Evolutionary conservation across 2,888 invertebrate species (phyloP), one percentile per base, ranked within the genome.

Genomic region (Xestobium rufovillosum): DNA sequence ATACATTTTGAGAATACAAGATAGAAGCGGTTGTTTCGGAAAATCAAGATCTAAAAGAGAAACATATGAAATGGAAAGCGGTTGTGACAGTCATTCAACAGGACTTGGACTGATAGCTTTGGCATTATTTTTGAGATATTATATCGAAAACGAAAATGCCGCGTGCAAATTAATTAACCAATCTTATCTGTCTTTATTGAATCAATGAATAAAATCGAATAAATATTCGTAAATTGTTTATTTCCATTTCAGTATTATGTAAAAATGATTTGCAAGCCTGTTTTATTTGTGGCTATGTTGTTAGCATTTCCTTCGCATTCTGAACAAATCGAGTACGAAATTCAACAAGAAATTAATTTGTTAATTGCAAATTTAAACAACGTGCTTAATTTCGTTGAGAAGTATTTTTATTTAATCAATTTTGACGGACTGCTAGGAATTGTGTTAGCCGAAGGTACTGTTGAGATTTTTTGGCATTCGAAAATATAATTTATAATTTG

Each of bases 361-460:
- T n/a, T n/a, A n/a, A n/a, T n/a, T n/a, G n/a, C 23, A 27, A 10
- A 4, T 10, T 31, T 65, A 2, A 34, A 47, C 19, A 56, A 52
- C 30, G 47, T 55, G 15, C 41, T 67, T 2, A 46, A 56, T 43
- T 67, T 61, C 29, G 50, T 64, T 36, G 41, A 50, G 11, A 41
- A 48, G 11, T 59, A 60, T 41, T 55, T 58, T 12, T 37, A 52
- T 2, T 55, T 66, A 41, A 57, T 68, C 49, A 66, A 66, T 46
- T 45, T 61, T 12, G 68, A 68, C 39, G 60, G 58, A 3, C 47
- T 55, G 26, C 53, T 64, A 11, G 66, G 67, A 10, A 36, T 67
- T 8, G 57, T 56, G 3, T 49, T 68, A 23, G 57, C 59, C 2
- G 52, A 66, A 60, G 64, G 68, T 67, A 53, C 52, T 40, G 16